Evolutionary conservation across 2,888 invertebrate genomes (phyloP).

Genomic region (Metopia argyrocephala): DNA sequence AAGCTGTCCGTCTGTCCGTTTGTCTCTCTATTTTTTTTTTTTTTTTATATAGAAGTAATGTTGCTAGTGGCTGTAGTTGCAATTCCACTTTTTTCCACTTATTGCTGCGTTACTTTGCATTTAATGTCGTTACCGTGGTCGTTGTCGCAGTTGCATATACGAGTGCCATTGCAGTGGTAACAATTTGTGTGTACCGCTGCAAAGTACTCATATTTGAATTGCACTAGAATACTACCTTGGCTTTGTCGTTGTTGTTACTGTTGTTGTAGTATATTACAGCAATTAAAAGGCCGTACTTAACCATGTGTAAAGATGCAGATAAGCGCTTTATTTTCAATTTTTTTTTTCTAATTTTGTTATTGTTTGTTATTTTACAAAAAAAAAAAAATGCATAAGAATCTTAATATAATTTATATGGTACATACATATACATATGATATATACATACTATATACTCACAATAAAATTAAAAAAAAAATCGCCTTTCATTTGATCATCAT

Average conservation of each 20-base stretch:
- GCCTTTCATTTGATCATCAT: slow-evolving; percentile 4
- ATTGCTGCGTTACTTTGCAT: slow-evolving; percentile 20
- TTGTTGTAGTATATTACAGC: slow-evolving; percentile 66
- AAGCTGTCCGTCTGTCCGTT: not conserved
- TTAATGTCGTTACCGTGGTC: not conserved
- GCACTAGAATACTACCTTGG: slow-evolving; percentile 40
- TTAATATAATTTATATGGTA: slow-evolving; percentile 18
- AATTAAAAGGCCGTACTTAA: slow-evolving; percentile 78
- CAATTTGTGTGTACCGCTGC: slow-evolving; percentile 35
- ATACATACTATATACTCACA: not conserved
- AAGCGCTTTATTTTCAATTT: slow-evolving; percentile 70
- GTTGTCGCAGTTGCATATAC: slow-evolving; percentile 35
- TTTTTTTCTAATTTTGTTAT: not conserved
- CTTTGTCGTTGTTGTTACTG: slow-evolving; percentile 30
- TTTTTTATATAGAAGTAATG: not conserved
- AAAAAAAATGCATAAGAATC: slow-evolving; percentile 30
- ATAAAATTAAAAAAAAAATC: slow-evolving; percentile 9
- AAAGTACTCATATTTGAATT: not conserved
- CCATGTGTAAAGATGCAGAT: slow-evolving; percentile 79
- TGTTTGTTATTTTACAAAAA: not conserved
- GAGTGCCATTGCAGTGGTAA: slow-evolving; percentile 27
- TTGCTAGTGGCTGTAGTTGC: slow-evolving; percentile 32
- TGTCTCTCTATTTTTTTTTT: not conserved
- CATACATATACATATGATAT: not conserved
- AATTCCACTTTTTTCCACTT: slow-evolving; percentile 39